Conservation (phyloP, 2,797 vertebrate species). For the Typhlichthys eigenmanni region DNA sequence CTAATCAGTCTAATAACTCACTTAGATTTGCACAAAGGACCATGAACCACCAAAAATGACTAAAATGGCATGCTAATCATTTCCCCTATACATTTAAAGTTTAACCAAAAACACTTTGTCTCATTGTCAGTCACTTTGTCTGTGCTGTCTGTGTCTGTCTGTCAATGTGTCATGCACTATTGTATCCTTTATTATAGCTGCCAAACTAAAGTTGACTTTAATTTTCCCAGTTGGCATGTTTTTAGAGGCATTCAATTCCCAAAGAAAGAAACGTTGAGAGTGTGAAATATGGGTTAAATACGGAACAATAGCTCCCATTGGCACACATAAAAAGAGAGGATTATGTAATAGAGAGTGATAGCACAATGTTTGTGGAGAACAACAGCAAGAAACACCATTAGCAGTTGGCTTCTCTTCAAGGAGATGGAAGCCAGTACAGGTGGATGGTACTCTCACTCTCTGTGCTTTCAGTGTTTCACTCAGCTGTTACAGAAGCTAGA, state of each 20-base stretch:
- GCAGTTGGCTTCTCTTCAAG: constrained; percentile 68
- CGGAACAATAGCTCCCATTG: constrained; percentile 19
- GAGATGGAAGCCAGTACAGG: constrained; percentile 69
- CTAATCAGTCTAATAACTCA: constrained; percentile 46
- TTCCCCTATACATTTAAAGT: no score
- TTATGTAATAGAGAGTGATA: constrained; percentile 17
- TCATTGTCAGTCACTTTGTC: neutral
- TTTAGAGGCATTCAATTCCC: neutral
- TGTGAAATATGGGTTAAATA: neutral
- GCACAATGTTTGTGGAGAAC: constrained; percentile 34
- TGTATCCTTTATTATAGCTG: no score
- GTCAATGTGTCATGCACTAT: neutral
- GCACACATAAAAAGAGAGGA: constrained; percentile 26
- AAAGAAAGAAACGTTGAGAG: neutral
- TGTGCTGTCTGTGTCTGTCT: neutral
- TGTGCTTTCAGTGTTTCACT: constrained; percentile 47
- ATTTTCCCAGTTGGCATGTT: neutral
- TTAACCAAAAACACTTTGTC: neutral
- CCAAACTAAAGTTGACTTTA: no score
- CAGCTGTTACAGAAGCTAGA: constrained; percentile 54
- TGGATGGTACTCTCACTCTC: constrained; percentile 79
- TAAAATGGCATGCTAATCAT: no score
- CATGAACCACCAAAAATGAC: constrained; percentile 25
- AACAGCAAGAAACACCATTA: constrained; percentile 64
- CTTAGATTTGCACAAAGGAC: constrained; percentile 27